These are phyloP conservation scores for Parnassius smintheus DNA, from an alignment of 2,888 invertebrate genomes.

Conservation along the genomic window DNA sequence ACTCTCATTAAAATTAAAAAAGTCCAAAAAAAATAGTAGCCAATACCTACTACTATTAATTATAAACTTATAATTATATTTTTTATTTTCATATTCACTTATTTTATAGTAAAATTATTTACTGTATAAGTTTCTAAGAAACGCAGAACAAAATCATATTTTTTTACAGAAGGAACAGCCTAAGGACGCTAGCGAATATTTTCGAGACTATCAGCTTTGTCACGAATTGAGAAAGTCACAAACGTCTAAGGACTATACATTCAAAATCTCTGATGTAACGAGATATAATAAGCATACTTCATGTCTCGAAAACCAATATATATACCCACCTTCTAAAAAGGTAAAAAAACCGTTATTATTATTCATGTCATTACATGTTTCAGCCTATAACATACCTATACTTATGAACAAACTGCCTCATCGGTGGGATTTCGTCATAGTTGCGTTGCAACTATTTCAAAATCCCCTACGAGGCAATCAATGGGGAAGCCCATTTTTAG, in stretches of 20 bases:
- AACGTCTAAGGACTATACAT: conserved; percentile 48
- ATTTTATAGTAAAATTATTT: too few species aligned
- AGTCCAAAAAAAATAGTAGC: too few species aligned
- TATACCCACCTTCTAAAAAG: conserved; percentile 54
- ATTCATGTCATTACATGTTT: background rate
- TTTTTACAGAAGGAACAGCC: conserved; percentile 46
- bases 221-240: conserved; percentile 53
- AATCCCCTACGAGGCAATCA: too few species aligned
- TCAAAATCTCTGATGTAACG: conserved; percentile 52
- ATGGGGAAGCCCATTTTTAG: too few species aligned
- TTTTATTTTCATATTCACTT: too few species aligned
- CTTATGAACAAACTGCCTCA: too few species aligned
- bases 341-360: conserved; percentile 37
- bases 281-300: conserved; percentile 61
- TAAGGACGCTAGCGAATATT: conserved; percentile 50
- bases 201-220: conserved; percentile 56
- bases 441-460: too few species aligned
- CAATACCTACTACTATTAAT: too few species aligned
- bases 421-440: too few species aligned
- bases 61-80: too few species aligned
- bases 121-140: too few species aligned
- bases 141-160: background rate
- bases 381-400: background rate
- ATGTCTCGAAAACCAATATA: conserved; percentile 52
- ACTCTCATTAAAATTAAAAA: too few species aligned